Evolutionary conservation across 2,113 vertebrate species (phyloP), one percentile per base, ranked within the genome.

Genomic region (Lophotis ruficrista): DNA sequence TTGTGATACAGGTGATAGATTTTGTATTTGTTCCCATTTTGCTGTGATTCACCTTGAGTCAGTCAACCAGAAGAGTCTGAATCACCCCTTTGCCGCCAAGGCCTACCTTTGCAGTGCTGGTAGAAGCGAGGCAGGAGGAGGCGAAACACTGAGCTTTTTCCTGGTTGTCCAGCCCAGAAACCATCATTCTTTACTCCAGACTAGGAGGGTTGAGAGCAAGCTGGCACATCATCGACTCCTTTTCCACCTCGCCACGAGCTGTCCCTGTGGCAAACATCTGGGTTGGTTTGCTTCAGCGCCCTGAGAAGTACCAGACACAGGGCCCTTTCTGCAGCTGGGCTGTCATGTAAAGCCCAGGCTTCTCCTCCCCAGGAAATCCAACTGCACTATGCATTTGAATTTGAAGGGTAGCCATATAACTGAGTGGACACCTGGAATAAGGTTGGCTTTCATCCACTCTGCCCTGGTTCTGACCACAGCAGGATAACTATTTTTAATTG

Each of bases 151-250:
- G 11, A 14, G 27, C 45, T 24, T 56, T 41, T 69, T 90, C 54
- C 50, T 84, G 48, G 31, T 80, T 50, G 79, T 88, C 41, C 56
- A 70, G 56, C 15, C 21, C 77, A 48, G 79, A 93, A 84, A 64
- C 13, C 10, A 60, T 43, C 5, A 2, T 23, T 58, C 21, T 93
- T 75, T 65, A 43, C 13, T 70, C 45, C 47, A 31, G 53, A 66
- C 27, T 1, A 5, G 25, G 86, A 83, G 25, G 22, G 0, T 1
- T 0, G 2, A 65, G 58, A 50, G 21, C 14, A 84, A 85, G 31
- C 3, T 30, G 48, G 50, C 15, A 23, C 18, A 54, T 64, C 48
- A 16, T 57, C 51, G 88, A 17, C 28, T 77, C 8, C 43, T 41
- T 38, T 79, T 87, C 37, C 62, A 43, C 62, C 73, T 94, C 20